phyloP scores from a whole-genome alignment of 2,888 invertebrate species.

The Ferdinandea cuprea region DNA sequence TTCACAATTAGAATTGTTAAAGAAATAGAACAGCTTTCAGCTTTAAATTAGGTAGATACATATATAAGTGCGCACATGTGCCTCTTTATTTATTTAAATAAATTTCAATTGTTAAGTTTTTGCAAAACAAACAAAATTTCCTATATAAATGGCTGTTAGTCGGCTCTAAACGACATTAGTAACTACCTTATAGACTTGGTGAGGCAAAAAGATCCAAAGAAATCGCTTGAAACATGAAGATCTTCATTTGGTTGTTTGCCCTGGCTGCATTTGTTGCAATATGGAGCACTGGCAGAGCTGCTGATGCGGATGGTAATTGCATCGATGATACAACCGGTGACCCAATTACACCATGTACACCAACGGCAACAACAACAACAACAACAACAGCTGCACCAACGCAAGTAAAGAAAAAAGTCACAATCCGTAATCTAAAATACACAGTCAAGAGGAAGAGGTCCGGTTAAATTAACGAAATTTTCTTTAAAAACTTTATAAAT shows the following conservation, averaged over 20 bases:
- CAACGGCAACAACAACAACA: not conserved
- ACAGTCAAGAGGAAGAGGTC: not conserved
- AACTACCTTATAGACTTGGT: not conserved
- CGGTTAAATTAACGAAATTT: not conserved
- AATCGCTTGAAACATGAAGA: not conserved
- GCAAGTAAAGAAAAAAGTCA: not conserved
- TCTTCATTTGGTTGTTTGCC: conserved; percentile 1
- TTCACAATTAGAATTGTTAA: too few relatives aligned
- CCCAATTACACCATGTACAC: not conserved
- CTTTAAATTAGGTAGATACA: too few relatives aligned
- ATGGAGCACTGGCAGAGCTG: not conserved
- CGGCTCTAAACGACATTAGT: not conserved
- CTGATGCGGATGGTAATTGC: conserved; percentile 8
- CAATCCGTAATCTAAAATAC: not conserved
- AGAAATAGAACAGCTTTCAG: too few relatives aligned
- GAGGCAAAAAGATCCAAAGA: not conserved
- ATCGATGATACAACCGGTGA: not conserved
- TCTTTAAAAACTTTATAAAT: too few relatives aligned
- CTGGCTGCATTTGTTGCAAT: not conserved
- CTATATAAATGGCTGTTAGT: not conserved
- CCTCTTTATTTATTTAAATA: too few relatives aligned
- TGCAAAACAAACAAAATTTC: not conserved
- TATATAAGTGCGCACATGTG: too few relatives aligned
- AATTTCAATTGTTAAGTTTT: not conserved
- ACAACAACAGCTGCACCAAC: not conserved